Evolutionary conservation across 2,797 vertebrate genomes (phyloP), one percentile per base, ranked within the genome.

Genomic region (Lophotriccus pileatus): DNA sequence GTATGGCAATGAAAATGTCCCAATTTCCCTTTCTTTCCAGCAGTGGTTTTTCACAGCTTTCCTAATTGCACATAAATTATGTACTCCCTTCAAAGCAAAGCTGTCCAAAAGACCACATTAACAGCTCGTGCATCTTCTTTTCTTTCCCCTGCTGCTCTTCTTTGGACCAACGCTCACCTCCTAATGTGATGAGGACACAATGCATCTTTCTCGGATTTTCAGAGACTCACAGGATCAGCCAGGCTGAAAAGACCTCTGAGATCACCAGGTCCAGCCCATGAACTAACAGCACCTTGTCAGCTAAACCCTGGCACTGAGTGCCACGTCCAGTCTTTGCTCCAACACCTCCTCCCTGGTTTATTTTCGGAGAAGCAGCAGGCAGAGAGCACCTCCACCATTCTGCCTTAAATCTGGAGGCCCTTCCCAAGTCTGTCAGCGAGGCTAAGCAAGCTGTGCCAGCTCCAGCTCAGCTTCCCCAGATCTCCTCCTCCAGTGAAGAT

Each of bases 41-140:
- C 88, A 96, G 86, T 80, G 77, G 52, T 27, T 89, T 92, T 93
- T 95, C 91, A 97, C 81, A 92, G 77, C 22, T 96, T 96, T 96
- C 75, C 78, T 93, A 96, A 96, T 69, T 94, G 59, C 93, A 94
- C 52, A 95, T 95, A 96, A 96, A 97, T 96, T 94, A 94, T 44
- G 14, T 68, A 72, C 43, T 95, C 88, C 67, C 68, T 90, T 95
- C 92, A 80, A 97, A 95, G 93, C 55, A 85, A 94, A 94, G 84
- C 86, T 97, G 77, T 94, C 94, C 93, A 64, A 95, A 92, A 91
- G 85, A 91, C 62, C 79, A 94, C 74, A 87, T 81, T 84, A 96
- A 84, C 85, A 96, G 93, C 81, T 93, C 36, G 0, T 87, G 89
- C 49, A 90, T 96, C 96, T 97, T 96, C 89, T 95, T 93, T 94